Percentiles rank a stretch among this genome's conserved stretches.
These are phyloP conservation scores for Meliscaeva auricollis DNA, from an alignment of 2,888 invertebrate species.

Conservation along the genomic window DNA sequence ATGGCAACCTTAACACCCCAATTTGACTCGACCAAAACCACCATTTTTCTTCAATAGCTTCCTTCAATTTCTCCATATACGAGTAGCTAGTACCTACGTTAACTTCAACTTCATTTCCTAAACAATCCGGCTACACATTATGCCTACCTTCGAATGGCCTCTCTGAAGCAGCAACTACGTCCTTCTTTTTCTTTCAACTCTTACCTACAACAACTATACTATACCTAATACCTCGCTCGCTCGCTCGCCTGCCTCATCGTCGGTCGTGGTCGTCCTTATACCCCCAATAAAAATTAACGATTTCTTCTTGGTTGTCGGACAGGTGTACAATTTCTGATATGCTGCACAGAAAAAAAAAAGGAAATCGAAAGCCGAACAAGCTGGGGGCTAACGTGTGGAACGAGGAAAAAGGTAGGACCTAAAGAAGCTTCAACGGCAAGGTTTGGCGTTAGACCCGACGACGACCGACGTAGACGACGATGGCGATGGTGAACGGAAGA, in stretches of 20 bases:
- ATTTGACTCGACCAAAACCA: conserved; percentile 27
- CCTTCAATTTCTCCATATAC: conserved; percentile 38
- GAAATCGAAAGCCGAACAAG: conserved; percentile 49
- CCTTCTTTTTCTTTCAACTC: too few species aligned
- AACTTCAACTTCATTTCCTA: conserved; percentile 71
- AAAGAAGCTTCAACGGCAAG: conserved; percentile 16
- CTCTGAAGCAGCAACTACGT: too few species aligned
- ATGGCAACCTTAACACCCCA: conserved; percentile 1
- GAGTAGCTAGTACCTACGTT: conserved; percentile 41
- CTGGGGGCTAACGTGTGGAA: neutral
- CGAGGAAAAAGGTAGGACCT: neutral
- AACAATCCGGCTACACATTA: conserved; percentile 70
- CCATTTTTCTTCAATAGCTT: conserved; percentile 41
- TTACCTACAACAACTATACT: too few species aligned
- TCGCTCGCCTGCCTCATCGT: conserved; percentile 5
- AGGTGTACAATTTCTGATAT: conserved; percentile 75
- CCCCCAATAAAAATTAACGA: conserved; percentile 74
- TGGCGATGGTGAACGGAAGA: conserved; percentile 47
- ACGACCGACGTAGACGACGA: too few species aligned
- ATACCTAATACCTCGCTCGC: too few species aligned
- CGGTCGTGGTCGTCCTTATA: conserved; percentile 45
- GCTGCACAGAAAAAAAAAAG: conserved; percentile 54
- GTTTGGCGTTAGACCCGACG: conserved; percentile 7
- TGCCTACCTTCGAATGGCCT: conserved; percentile 68
- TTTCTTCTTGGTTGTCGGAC: conserved; percentile 69